phyloP scores from a whole-genome alignment of 2,113 vertebrate species.

The Perccottus glenii region DNA sequence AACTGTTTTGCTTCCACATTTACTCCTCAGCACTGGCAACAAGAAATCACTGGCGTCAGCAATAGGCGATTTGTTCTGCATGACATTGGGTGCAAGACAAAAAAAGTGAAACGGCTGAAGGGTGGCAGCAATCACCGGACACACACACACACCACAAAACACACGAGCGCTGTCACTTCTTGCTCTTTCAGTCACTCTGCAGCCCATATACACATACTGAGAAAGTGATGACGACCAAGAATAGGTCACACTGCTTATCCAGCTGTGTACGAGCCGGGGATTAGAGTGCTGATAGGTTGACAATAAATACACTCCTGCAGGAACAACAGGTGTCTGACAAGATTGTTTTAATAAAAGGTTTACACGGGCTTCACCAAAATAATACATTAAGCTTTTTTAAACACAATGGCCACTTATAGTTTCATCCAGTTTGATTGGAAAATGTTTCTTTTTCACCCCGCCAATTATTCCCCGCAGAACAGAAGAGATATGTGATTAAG shows the following conservation, averaged over 20 bases:
- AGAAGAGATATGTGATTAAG: not conserved
- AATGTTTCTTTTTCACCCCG: constrained; percentile 25
- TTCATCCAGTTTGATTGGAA: constrained; percentile 46
- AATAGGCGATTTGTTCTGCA: constrained; percentile 60
- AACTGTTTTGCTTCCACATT: constrained; percentile 61
- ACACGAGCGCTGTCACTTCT: constrained; percentile 19
- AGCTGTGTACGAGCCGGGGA: constrained; percentile 56
- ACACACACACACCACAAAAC: constrained; percentile 18
- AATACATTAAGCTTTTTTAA: constrained; percentile 63
- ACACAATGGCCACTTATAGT: constrained; percentile 49
- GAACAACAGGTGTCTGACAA: constrained; percentile 74
- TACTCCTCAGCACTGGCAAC: constrained; percentile 55
- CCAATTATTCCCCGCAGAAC: not conserved
- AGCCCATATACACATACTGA: constrained; percentile 4
- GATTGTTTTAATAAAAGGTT: constrained; percentile 74
- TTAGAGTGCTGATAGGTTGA: constrained; percentile 63
- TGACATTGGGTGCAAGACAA: constrained; percentile 60
- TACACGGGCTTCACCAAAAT: constrained; percentile 53
- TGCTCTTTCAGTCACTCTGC: constrained; percentile 13
- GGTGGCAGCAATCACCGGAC: constrained; percentile 43
- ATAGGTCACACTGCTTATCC: constrained; percentile 62
- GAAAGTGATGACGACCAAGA: constrained; percentile 66
- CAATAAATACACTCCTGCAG: constrained; percentile 57
- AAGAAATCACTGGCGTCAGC: constrained; percentile 70
- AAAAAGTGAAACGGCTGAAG: constrained; percentile 47